Conservation (phyloP, 92 coral and sea anemone species). For the Zoanthus solanderi region DNA sequence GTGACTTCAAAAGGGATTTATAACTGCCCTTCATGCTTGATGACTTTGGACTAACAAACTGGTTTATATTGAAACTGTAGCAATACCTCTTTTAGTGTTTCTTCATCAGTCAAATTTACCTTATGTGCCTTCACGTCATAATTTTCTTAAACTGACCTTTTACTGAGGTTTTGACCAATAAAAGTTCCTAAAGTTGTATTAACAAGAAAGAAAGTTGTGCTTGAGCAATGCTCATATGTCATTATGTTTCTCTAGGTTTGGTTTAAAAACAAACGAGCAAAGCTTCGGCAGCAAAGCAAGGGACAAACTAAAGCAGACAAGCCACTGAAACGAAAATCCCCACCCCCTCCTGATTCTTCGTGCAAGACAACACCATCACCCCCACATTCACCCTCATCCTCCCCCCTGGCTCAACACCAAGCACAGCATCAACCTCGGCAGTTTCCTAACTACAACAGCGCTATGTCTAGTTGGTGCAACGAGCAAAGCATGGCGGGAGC, state of each 20-base stretch:
- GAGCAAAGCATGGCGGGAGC: conserved; percentile 50
- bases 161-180: no score
- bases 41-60: no score
- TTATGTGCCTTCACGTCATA: no score
- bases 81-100: no score
- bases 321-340: conserved; percentile 78
- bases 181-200: no score
- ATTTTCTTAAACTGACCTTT: no score
- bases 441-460: conserved; percentile 35
- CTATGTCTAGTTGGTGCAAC: conserved; percentile 45
- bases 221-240: background rate
- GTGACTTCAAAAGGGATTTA: no score
- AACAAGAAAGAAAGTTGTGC: no score
- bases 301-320: conserved; percentile 84
- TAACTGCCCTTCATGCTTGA: no score
- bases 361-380: conserved; percentile 51
- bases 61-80: no score
- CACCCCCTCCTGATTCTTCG: conserved; percentile 65
- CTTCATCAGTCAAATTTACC: no score
- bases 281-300: conserved; percentile 90
- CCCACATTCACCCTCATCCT: conserved; percentile 40
- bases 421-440: conserved; percentile 36
- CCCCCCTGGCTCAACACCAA: conserved; percentile 39
- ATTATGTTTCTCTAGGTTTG: conserved; percentile 72
- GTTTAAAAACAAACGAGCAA: conserved; percentile 97